phyloP scores from a whole-genome alignment of 2,113 vertebrate genomes.

The Athene cunicularia region DNA sequence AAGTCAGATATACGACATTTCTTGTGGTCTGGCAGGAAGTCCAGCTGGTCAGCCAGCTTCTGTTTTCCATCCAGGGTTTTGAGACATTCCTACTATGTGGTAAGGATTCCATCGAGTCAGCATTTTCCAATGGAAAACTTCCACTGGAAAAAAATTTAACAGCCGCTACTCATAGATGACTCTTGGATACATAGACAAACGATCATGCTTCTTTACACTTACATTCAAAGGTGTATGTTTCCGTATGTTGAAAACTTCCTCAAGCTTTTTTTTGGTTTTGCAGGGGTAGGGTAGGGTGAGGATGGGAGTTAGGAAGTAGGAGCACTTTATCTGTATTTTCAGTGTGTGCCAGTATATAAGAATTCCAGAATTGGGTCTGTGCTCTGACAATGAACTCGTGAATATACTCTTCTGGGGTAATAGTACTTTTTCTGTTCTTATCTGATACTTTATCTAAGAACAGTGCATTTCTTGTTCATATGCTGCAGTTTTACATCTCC shows the following conservation, averaged over 20 bases:
- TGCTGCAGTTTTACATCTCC: not conserved
- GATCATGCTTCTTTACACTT: not conserved
- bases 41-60: not conserved
- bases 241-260: not conserved
- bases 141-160: not conserved
- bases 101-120: not conserved
- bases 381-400: not conserved
- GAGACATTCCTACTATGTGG: not conserved
- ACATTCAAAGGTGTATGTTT: not conserved
- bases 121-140: not conserved
- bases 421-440: not conserved
- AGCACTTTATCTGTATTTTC: not conserved
- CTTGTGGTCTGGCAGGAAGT: not conserved
- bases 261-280: not conserved
- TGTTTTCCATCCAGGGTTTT: not conserved
- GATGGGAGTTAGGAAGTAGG: not conserved
- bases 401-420: not conserved
- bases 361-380: not conserved
- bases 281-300: accelerated
- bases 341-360: accelerated
- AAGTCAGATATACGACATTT: not conserved
- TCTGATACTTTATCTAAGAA: not conserved
- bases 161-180: not conserved
- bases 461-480: not conserved
- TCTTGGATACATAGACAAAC: not conserved